Evolutionary conservation across 2,797 vertebrate genomes (phyloP), one percentile per base, ranked within the genome.

Genomic region (Tolypeutes matacus): DNA sequence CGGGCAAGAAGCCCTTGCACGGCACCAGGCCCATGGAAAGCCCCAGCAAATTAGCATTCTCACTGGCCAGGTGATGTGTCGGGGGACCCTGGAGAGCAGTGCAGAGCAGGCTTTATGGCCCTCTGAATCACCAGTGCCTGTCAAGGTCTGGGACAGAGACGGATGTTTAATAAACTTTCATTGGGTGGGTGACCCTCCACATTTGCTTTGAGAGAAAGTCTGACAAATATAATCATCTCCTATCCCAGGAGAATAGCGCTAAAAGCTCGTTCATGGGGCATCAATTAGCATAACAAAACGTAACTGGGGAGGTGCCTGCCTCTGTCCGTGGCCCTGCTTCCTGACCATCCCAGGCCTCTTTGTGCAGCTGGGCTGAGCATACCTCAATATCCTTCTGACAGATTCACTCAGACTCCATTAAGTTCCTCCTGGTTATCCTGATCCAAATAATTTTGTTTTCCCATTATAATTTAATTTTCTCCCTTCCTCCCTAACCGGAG

Each of bases 391-490:
- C 58, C 4, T 31, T 69, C 62, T 11, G 13, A 17, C 4, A 8
- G 46, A 15, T 20, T 31, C 39, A 27, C 76, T 84, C 14, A 13
- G 18, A 80, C 4, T 34, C 77, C 31, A 15, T 21, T 25, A 69
- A 34, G 31, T 46, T 89, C 69, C 77, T 83, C 18, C 53, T 76
- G 49, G 77, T 21, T 36, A 39, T 34, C 81, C 70, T 62, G 51
- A 72, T 49, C 83, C 9, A 1, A 86, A 73, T 69, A 64, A 42
- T 70, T 85, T 85, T 86, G 42, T 56, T 62, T 92, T 67, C 60
- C 81, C 56, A 65, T 91, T 89, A 86, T 86, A 93, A 82, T 58
- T 56, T 78, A 82, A 85, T 96, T 96, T 85, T 88, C 77, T 91
- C 1, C 58, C 91, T 85, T 3, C 77, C 93, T 67, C 90, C 93